phyloP scores from a whole-genome alignment of 1,140 invertebrate species.

The Drosophila parabipectinata region DNA sequence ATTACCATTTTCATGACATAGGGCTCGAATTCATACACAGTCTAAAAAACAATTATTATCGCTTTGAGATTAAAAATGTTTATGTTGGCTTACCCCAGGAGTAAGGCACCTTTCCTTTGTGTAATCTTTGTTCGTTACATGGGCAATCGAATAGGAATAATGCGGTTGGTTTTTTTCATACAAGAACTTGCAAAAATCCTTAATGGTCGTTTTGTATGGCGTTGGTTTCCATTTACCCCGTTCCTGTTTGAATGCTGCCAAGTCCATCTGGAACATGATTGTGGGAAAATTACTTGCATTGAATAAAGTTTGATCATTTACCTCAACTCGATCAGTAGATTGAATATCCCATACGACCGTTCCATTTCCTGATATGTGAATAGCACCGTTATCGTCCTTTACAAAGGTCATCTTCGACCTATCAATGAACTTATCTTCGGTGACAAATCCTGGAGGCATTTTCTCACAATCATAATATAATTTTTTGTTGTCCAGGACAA shows the following conservation, averaged over 20 bases:
- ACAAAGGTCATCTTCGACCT: neutral
- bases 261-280: neutral
- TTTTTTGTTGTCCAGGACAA: slow-evolving; percentile 1
- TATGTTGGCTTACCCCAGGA: neutral
- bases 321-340: neutral
- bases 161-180: slow-evolving; percentile 5
- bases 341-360: neutral
- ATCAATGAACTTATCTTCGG: neutral
- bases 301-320: neutral
- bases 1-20: neutral
- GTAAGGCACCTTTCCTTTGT: slow-evolving; percentile 4
- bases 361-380: neutral
- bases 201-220: neutral
- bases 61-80: neutral
- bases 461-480: neutral
- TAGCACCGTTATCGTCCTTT: neutral
- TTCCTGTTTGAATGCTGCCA: neutral
- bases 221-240: slow-evolving; percentile 7
- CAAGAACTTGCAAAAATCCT: slow-evolving; percentile 4
- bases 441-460: neutral
- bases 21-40: neutral
- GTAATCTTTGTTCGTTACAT: neutral
- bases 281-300: neutral
- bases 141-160: slow-evolving; percentile 5
- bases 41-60: neutral